phyloP scores from a whole-genome alignment of 2,888 invertebrate species.

The Frankliniella intonsa region DNA sequence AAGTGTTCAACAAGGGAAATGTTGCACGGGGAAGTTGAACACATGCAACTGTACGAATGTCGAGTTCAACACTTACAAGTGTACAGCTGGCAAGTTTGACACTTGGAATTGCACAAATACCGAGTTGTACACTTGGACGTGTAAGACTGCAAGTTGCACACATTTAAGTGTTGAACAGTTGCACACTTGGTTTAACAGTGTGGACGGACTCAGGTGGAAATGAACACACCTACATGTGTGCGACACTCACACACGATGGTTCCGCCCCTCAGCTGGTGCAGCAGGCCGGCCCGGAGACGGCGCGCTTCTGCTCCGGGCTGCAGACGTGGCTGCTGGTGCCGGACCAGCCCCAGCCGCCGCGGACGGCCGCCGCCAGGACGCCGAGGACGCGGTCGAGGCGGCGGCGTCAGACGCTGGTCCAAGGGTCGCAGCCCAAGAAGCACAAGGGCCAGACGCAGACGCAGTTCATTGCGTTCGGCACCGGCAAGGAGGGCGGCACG shows the following conservation, averaged over 20 bases:
- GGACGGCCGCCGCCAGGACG: neutral
- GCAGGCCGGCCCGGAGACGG: neutral
- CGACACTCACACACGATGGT: neutral
- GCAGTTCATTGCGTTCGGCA: constrained; percentile 69
- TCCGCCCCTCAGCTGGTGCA: neutral
- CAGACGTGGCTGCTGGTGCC: neutral
- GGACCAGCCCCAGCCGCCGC: neutral
- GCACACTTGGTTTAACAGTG: no score
- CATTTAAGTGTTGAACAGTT: no score
- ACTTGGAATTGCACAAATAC: no score
- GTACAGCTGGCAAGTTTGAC: no score
- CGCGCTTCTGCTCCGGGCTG: neutral
- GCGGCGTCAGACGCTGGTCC: neutral
- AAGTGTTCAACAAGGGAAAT: no score
- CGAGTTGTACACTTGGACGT: no score
- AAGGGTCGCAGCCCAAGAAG: constrained; percentile 32
- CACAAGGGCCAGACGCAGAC: constrained; percentile 75
- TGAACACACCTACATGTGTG: no score
- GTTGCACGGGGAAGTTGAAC: no score
- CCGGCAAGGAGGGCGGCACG: constrained; percentile 59
- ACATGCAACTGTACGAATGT: no score
- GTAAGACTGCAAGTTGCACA: no score
- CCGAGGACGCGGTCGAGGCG: neutral
- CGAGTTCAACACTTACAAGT: no score
- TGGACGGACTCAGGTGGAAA: no score